phyloP scores from a whole-genome alignment of 2,113 vertebrate genomes.

The Trogon melanurus region DNA sequence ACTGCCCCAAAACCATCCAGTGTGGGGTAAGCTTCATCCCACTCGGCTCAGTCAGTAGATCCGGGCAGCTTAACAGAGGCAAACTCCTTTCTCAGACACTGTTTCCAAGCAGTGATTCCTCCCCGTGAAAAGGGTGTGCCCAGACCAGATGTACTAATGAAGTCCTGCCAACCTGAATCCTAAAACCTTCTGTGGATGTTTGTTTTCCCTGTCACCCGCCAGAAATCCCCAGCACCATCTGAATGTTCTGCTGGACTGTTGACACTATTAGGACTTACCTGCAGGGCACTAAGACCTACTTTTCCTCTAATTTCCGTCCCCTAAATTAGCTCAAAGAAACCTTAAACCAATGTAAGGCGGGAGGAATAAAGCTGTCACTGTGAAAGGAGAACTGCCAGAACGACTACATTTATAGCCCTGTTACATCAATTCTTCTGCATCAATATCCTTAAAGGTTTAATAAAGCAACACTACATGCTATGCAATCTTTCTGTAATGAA shows the following conservation, averaged over 20 bases:
- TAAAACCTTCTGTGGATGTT: not conserved
- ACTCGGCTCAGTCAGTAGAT: not conserved
- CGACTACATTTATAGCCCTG: not conserved
- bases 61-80: not conserved
- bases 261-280: not conserved
- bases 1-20: not conserved
- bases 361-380: constrained; percentile 11
- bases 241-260: not conserved
- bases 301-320: not conserved
- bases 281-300: not conserved
- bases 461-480: not conserved
- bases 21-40: not conserved
- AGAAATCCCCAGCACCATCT: not conserved
- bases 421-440: constrained; percentile 4
- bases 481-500: constrained; percentile 7
- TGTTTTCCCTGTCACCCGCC: not conserved
- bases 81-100: not conserved
- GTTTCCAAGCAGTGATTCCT: not conserved
- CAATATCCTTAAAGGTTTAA: constrained; percentile 44
- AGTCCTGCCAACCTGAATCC: not conserved
- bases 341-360: not conserved
- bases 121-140: not conserved
- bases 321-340: not conserved
- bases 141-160: not conserved
- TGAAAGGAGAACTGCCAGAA: not conserved